Conservation (phyloP, 2,113 vertebrate genomes). For the Sorex araneus region DNA sequence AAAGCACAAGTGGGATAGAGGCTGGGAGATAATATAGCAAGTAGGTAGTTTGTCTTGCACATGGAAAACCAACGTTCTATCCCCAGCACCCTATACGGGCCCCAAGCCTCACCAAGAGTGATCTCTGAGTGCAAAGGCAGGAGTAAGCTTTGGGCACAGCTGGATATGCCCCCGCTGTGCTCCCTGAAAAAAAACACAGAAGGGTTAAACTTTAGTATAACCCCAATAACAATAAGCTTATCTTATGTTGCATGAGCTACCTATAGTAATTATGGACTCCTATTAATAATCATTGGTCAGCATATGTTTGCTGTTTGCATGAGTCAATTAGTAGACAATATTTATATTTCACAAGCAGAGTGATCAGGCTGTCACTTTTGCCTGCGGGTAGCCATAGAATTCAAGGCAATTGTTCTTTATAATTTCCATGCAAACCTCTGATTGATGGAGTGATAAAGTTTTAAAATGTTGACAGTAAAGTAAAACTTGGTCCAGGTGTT, state of each 20-base stretch:
- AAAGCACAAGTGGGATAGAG: not conserved
- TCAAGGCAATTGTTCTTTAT: constrained; percentile 62
- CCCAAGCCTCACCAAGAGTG: too few species aligned
- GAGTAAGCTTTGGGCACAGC: too few species aligned
- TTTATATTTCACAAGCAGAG: constrained; percentile 50
- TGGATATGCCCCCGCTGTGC: too few species aligned
- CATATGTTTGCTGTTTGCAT: constrained; percentile 26
- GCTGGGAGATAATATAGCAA: too few species aligned
- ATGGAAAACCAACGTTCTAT: too few species aligned
- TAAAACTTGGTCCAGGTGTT: constrained; percentile 44
- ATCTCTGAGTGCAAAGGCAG: too few species aligned
- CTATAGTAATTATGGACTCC: not conserved
- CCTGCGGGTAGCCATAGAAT: constrained; percentile 44
- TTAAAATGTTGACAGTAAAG: constrained; percentile 65
- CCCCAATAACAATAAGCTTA: constrained; percentile 28
- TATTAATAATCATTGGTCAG: not conserved
- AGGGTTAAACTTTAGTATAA: not conserved
- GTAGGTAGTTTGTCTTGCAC: too few species aligned
- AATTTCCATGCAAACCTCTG: constrained; percentile 65
- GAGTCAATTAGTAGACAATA: not conserved
- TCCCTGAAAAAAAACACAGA: too few species aligned
- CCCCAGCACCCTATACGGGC: too few species aligned
- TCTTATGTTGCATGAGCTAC: not conserved
- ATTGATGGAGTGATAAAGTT: constrained; percentile 61
- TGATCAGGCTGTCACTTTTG: constrained; percentile 50